These are phyloP conservation scores for Pogonophryne albipinna DNA, from an alignment of 2,797 vertebrate genomes.

Conservation along the genomic window DNA sequence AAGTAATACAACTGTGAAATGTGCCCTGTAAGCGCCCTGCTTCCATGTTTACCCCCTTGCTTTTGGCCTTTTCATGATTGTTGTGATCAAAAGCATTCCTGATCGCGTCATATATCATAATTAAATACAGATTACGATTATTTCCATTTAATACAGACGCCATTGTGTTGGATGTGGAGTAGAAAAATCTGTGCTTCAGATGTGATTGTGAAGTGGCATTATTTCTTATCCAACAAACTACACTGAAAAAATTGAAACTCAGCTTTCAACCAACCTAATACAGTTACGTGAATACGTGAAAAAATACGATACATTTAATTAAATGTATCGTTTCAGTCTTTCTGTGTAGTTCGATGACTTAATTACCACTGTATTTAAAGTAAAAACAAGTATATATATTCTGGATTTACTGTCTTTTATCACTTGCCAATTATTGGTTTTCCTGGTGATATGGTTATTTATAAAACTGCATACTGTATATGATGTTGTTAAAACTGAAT, in stretches of 20 bases:
- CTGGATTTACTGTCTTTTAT: not conserved
- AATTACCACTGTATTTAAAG: not conserved
- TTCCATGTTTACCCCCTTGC: not conserved
- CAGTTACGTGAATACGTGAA: too few relatives aligned
- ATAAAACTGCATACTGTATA: not conserved
- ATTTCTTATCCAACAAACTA: not conserved
- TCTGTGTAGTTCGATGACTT: not conserved
- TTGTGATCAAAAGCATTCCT: slow-evolving; percentile 5
- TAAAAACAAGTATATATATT: not conserved
- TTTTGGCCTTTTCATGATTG: not conserved
- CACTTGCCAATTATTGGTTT: not conserved
- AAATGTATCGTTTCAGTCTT: too few relatives aligned
- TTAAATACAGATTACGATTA: not conserved
- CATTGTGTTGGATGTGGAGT: not conserved
- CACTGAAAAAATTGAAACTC: too few relatives aligned
- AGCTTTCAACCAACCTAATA: too few relatives aligned
- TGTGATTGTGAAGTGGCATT: too few relatives aligned
- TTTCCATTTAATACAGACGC: not conserved
- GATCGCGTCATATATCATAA: not conserved
- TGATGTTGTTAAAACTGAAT: not conserved
- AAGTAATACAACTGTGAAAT: not conserved
- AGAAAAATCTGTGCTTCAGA: not conserved
- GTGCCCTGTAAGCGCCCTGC: too few relatives aligned
- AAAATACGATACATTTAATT: too few relatives aligned
- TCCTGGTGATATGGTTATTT: not conserved